Conservation (phyloP, 2,797 vertebrate species). For the Ammospiza maritima region DNA sequence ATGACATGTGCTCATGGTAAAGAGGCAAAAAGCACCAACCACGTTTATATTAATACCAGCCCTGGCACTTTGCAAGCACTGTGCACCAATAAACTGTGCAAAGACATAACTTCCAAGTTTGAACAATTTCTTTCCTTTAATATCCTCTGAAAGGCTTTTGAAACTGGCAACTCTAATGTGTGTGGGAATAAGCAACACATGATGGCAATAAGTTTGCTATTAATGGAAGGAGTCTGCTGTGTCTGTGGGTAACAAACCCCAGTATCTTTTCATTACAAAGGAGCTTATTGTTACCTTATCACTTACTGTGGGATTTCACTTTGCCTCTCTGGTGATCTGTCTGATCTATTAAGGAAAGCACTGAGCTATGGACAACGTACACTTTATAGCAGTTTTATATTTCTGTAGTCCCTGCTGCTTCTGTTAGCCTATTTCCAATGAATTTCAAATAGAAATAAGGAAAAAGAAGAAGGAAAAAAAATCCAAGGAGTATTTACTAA, state of each 20-base stretch:
- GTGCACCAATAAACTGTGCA: background rate
- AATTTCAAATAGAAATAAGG: slow-evolving; percentile 28
- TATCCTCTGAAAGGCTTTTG: slow-evolving; percentile 46
- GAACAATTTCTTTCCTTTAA: slow-evolving; percentile 39
- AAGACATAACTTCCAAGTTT: slow-evolving; percentile 33
- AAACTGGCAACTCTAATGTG: slow-evolving; percentile 50
- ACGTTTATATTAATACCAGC: background rate
- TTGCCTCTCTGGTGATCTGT: slow-evolving; percentile 48
- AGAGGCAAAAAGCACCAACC: background rate
- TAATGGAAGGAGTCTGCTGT: slow-evolving; percentile 54
- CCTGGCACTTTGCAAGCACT: background rate
- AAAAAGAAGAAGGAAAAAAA: background rate
- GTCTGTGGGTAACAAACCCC: slow-evolving; percentile 34
- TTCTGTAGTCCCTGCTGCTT: slow-evolving; percentile 41
- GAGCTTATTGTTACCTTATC: slow-evolving; percentile 40
- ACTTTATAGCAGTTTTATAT: slow-evolving; percentile 49
- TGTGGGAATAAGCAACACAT: slow-evolving; percentile 57
- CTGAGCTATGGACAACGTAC: slow-evolving; percentile 51
- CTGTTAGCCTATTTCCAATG: background rate
- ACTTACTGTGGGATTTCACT: slow-evolving; percentile 59
- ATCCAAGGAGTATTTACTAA: background rate
- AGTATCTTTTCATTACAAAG: slow-evolving; percentile 60
- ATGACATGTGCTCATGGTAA: background rate
- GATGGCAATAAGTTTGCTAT: slow-evolving; percentile 47
- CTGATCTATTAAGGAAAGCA: slow-evolving; percentile 62